These are phyloP conservation scores for Drosophila demipolita DNA, from an alignment of 2,888 invertebrate genomes.

Conservation along the genomic window DNA sequence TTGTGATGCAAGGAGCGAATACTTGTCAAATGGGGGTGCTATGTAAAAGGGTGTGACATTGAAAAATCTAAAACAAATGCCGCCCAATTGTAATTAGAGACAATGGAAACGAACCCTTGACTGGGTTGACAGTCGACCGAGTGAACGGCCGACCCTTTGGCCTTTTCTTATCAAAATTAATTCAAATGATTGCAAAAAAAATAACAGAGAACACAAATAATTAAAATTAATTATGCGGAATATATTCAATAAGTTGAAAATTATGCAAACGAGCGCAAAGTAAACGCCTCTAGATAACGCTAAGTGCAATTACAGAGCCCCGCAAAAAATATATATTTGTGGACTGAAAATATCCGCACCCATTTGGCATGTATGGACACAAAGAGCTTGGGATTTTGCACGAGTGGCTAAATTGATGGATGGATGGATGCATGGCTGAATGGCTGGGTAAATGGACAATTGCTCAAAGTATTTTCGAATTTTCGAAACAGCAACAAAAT, in stretches of 20 bases:
- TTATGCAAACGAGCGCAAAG: constrained; percentile 78
- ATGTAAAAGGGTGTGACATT: constrained; percentile 37
- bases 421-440: constrained; percentile 18
- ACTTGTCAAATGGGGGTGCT: constrained; percentile 31
- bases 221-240: constrained; percentile 79
- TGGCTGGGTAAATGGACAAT: constrained; percentile 32
- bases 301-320: constrained; percentile 66
- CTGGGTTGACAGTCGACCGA: constrained; percentile 4
- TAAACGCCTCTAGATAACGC: constrained; percentile 70
- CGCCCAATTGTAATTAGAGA: constrained; percentile 75
- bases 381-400: constrained; percentile 26
- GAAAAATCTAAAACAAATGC: constrained; percentile 66
- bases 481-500: constrained; percentile 36
- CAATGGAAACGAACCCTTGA: constrained; percentile 62
- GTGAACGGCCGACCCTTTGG: constrained; percentile 61
- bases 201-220: constrained; percentile 67
- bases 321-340: constrained; percentile 46
- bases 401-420: constrained; percentile 14
- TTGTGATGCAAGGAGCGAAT: constrained; percentile 26
- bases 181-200: constrained; percentile 54
- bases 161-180: constrained; percentile 67
- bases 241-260: constrained; percentile 80
- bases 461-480: constrained; percentile 62
- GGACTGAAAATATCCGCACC: constrained; percentile 65
- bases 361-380: constrained; percentile 68